phyloP scores from a whole-genome alignment of 53 echinoderm and acorn worm genomes.

The Stichopus horrens region DNA sequence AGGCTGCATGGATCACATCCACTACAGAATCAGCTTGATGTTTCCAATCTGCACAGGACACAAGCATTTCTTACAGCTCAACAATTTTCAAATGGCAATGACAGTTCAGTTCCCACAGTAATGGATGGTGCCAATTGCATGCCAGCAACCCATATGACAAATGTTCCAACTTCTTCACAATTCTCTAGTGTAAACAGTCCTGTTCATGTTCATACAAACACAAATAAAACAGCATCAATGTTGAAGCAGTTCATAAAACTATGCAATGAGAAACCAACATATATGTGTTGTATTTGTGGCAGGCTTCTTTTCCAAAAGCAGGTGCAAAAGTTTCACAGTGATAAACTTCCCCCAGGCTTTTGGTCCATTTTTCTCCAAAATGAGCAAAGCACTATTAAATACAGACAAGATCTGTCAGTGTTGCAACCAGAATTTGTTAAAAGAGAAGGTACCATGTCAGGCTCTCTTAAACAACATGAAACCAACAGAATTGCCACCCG shows the following conservation, averaged over 20 bases:
- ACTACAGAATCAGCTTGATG: too few species aligned
- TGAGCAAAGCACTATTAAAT: background rate
- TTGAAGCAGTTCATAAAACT: background rate
- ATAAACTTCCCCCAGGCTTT: background rate
- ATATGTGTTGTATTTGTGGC: constrained; percentile 13
- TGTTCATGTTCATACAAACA: background rate
- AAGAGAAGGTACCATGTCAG: constrained; percentile 33
- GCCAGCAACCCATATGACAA: too few species aligned
- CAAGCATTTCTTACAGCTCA: background rate
- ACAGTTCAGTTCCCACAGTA: too few species aligned
- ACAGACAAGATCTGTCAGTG: background rate
- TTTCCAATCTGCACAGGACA: background rate
- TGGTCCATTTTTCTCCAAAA: background rate
- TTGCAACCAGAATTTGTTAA: background rate
- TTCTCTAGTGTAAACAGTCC: background rate
- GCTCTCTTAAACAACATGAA: constrained; percentile 43
- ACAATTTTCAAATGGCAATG: background rate
- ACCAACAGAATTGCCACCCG: constrained; percentile 25
- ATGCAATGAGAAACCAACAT: background rate
- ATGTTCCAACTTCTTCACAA: too few species aligned
- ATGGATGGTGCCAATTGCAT: too few species aligned
- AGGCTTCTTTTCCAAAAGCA: constrained; percentile 18
- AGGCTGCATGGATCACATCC: too few species aligned
- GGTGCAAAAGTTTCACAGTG: background rate
- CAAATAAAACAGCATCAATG: background rate